A percentile compares a stretch with the other conserved stretches of the same genome.
These are phyloP conservation scores for Ceyx cyanopectus DNA, from an alignment of 2,113 vertebrate species.

Conservation along the genomic window DNA sequence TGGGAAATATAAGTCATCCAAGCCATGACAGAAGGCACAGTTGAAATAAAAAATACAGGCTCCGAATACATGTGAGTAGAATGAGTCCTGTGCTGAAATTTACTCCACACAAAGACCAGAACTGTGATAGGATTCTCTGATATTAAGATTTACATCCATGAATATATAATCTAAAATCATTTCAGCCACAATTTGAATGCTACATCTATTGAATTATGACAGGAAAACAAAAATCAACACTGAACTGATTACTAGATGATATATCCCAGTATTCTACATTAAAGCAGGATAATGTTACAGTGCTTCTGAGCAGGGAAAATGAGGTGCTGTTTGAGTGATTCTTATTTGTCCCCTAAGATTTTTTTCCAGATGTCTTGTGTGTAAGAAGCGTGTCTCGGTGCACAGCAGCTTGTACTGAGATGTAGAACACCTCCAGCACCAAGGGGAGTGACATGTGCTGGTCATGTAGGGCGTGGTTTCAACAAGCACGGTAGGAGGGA, in stretches of 20 bases:
- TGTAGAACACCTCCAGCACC: background rate
- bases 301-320: conserved; percentile 1
- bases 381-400: background rate
- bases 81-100: conserved; percentile 37
- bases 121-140: background rate
- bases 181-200: background rate
- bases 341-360: background rate
- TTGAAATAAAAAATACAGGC: conserved; percentile 61
- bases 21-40: conserved; percentile 64
- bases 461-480: conserved; percentile 5
- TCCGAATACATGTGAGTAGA: conserved; percentile 45
- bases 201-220: background rate
- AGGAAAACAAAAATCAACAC: background rate
- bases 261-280: background rate
- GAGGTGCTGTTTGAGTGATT: background rate
- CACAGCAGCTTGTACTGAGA: conserved; percentile 5
- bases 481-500: conserved; percentile 17
- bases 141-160: background rate
- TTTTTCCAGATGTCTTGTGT: background rate
- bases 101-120: conserved; percentile 12
- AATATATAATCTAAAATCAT: background rate
- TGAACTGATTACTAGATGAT: background rate
- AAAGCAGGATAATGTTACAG: background rate
- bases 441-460: background rate
- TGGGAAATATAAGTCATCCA: conserved; percentile 80